These are phyloP conservation scores for Amblyornis subalaris DNA, from an alignment of 2,113 vertebrate genomes.

Conservation along the genomic window DNA sequence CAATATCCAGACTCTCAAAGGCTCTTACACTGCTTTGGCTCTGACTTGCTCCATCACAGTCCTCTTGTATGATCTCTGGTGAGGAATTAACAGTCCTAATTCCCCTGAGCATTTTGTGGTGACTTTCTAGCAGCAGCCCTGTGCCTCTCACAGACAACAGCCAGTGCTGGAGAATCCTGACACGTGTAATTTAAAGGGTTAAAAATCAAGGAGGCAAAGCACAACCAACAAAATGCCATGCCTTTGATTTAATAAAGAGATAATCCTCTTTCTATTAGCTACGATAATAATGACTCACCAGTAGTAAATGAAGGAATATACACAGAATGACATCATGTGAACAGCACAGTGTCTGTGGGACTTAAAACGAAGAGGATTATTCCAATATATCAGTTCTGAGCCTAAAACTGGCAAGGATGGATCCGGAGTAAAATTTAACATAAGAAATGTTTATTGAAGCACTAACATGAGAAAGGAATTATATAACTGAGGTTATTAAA, in stretches of 20 bases:
- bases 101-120: not conserved
- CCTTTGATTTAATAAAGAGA: slow-evolving; percentile 44
- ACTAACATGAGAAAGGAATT: slow-evolving; percentile 67
- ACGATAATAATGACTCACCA: slow-evolving; percentile 47
- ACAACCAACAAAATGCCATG: not conserved
- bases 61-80: not conserved
- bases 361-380: slow-evolving; percentile 66
- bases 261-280: slow-evolving; percentile 61
- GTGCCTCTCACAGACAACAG: not conserved
- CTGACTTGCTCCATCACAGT: not conserved
- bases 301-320: slow-evolving; percentile 53
- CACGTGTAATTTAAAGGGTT: slow-evolving; percentile 21
- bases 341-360: slow-evolving; percentile 24
- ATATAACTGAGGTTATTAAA: slow-evolving; percentile 70
- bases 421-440: slow-evolving; percentile 50
- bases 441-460: slow-evolving; percentile 61
- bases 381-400: slow-evolving; percentile 49
- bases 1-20: not conserved
- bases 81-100: not conserved
- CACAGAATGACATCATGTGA: slow-evolving; percentile 52
- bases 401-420: slow-evolving; percentile 46
- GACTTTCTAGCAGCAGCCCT: not conserved
- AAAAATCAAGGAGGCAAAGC: slow-evolving; percentile 1
- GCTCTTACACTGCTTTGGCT: not conserved
- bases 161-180: not conserved